phyloP scores from a whole-genome alignment of 2,113 vertebrate species.

The Eubucco bourcierii region DNA sequence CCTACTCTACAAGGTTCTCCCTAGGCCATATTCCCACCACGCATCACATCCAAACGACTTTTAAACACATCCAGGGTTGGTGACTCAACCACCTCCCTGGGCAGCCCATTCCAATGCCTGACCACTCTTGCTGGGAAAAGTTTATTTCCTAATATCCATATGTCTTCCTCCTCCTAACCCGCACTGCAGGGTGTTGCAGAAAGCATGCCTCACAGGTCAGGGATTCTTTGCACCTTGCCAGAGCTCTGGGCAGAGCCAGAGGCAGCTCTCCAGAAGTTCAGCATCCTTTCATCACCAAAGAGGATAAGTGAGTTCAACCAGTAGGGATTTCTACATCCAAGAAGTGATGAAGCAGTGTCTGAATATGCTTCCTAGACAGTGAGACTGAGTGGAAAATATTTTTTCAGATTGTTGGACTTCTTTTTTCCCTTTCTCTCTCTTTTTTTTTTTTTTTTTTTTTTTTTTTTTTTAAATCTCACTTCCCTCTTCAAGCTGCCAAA shows the following conservation, averaged over 20 bases:
- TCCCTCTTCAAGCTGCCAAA: not conserved
- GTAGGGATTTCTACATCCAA: not conserved
- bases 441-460: not conserved
- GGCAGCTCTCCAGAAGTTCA: not conserved
- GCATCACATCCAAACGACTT: too few species aligned
- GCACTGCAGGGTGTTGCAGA: rapidly evolving
- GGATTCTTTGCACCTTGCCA: not conserved
- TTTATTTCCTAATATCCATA: too few species aligned
- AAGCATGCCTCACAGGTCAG: rapidly evolving
- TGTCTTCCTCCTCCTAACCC: not conserved
- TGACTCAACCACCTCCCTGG: too few species aligned
- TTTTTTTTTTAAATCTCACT: not conserved
- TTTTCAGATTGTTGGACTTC: not conserved
- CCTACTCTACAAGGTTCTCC: too few species aligned
- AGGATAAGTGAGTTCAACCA: not conserved
- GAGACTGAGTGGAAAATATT: conserved; percentile 44
- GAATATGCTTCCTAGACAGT: not conserved
- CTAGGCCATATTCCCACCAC: too few species aligned
- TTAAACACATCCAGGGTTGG: too few species aligned
- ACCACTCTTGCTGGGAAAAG: not conserved
- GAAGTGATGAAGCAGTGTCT: not conserved
- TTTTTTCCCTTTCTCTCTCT: not conserved
- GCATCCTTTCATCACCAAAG: not conserved
- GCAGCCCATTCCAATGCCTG: too few species aligned
- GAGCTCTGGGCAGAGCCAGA: not conserved